Conservation (phyloP, 2,888 invertebrate genomes). For the Hirtodrosophila alboralis region DNA sequence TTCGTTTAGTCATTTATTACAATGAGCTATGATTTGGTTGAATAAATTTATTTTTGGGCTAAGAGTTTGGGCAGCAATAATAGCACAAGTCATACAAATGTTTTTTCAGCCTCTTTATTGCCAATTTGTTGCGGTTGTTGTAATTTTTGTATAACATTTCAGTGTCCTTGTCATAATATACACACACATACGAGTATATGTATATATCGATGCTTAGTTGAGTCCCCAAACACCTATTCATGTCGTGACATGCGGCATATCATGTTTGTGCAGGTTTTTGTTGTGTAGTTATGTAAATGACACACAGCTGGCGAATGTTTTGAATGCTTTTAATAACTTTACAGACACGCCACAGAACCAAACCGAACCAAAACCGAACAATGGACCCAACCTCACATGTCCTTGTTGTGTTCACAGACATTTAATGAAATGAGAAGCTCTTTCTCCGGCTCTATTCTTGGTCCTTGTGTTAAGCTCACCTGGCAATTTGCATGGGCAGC, state of each 20-base stretch:
- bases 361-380: conserved; percentile 20
- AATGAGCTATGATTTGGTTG: conserved; percentile 22
- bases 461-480: conserved; percentile 11
- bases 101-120: conserved; percentile 46
- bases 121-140: conserved; percentile 72
- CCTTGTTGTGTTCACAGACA: conserved; percentile 14
- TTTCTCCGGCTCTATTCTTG: conserved; percentile 5
- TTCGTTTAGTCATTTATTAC: conserved; percentile 7
- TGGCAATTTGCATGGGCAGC: conserved; percentile 10
- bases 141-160: conserved; percentile 55
- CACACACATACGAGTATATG: too few species aligned
- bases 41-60: conserved; percentile 13
- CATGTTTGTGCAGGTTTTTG: conserved; percentile 8
- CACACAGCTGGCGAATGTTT: conserved; percentile 55
- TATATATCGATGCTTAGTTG: conserved; percentile 24
- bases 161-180: conserved; percentile 29
- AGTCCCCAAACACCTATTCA: conserved; percentile 32
- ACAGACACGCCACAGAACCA: conserved; percentile 43
- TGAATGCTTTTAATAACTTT: conserved; percentile 78
- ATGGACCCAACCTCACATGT: conserved; percentile 25
- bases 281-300: conserved; percentile 72
- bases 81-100: conserved; percentile 18
- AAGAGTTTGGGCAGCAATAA: background rate
- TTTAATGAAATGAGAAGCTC: conserved; percentile 28
- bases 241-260: conserved; percentile 28